Base-by-base conservation (phyloP, 2,888 invertebrate species). In the Minunthozetes semirufus region DNA sequence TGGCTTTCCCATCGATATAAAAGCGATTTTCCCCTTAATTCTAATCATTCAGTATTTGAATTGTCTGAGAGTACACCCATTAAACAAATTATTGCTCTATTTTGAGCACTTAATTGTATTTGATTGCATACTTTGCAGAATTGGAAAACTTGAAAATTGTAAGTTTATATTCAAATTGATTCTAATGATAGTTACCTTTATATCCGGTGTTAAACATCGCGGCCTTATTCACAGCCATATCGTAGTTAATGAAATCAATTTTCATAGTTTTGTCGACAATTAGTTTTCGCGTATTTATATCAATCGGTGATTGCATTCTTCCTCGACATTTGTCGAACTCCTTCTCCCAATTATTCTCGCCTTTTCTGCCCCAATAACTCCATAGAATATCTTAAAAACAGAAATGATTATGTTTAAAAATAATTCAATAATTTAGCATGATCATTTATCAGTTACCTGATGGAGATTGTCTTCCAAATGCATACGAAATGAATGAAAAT, bases 321-420 rank as follows among this genome's bases (percentile, higher is more conserved):
- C 75, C 75, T n/a, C 50, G 25, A 48, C 75, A 75, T 25, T 63
- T 50, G n/a, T 71, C 50, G 27, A 71, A 75, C 17, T 22, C 8
- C 17, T 71, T 48, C 11, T 70, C 50, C 75, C 75, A 75, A 56
- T 48, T 0, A 27, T 71, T 59, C 46, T 75, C 75, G n/a, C 75
- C 75, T 13, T 13, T n/a, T 25, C 38, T 70, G 4, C 75, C 75
- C 71, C 75, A 71, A 71, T 75, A 75, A n/a, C 71, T 71, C 75
- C 75, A 75, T 17, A 68, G 13, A 6, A 68, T n/a, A 42, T 68
- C 68, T 68, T 4, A 2, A 33, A 15, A 61, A 27, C 27, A 15
- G 9, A 63, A 29, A 4, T 63, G 33, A 38, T 33, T 15, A 27
- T n/a, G 11, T 17, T 33, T 5, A 33, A n/a, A n/a, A n/a, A 15